A percentile compares a stretch with the other conserved stretches of the same genome.
These are phyloP conservation scores for Papilio machaon DNA, from an alignment of 1,140 invertebrate species.

Conservation along the genomic window DNA sequence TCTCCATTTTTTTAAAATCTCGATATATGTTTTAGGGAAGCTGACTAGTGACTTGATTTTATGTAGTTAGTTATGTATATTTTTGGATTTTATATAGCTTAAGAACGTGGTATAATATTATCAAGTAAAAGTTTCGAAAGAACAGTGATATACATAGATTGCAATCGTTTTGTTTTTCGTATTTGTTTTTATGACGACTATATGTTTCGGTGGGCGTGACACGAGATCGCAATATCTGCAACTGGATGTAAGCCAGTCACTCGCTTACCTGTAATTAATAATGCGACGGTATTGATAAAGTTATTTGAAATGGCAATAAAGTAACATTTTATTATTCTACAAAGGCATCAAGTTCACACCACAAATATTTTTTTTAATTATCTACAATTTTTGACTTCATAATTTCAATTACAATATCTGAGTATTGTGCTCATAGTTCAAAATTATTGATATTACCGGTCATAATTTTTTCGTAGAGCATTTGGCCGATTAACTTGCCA, in stretches of 20 bases:
- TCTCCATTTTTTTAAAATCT: background rate
- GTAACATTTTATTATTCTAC: background rate
- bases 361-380: background rate
- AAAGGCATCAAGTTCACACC: background rate
- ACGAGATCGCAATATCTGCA: constrained; percentile 54
- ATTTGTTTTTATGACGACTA: constrained; percentile 67
- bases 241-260: constrained; percentile 73
- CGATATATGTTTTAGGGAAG: background rate
- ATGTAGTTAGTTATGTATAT: too few relatives aligned
- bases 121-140: background rate
- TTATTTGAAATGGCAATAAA: constrained; percentile 45
- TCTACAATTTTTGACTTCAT: background rate
- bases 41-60: background rate
- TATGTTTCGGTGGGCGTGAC: constrained; percentile 58
- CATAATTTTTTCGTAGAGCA: background rate
- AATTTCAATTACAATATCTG: background rate
- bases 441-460: background rate
- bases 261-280: constrained; percentile 64
- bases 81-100: too few relatives aligned
- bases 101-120: background rate
- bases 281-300: constrained; percentile 56
- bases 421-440: background rate
- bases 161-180: constrained; percentile 19
- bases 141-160: constrained; percentile 15
- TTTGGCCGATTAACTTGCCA: constrained; percentile 40